phyloP scores from a whole-genome alignment of 2,888 invertebrate species.

The Lochmaea capreae region DNA sequence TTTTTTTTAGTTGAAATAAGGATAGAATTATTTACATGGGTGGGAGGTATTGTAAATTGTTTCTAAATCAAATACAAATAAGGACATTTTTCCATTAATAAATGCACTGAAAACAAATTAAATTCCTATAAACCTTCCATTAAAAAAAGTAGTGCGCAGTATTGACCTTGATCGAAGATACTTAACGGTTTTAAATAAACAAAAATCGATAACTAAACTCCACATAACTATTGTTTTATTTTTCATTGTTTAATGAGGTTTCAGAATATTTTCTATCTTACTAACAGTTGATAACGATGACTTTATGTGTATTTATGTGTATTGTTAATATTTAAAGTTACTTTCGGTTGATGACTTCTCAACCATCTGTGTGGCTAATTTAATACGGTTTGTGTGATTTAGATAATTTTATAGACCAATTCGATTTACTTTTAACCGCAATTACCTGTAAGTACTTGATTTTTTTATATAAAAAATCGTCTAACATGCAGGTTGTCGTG shows the following conservation, averaged over 20 bases:
- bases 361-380: not conserved
- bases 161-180: not conserved
- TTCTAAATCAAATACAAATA: too few species aligned
- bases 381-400: not conserved
- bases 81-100: not conserved
- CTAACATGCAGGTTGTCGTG: too few species aligned
- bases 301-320: not conserved
- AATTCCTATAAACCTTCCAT: too few species aligned
- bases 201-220: not conserved
- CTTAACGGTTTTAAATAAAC: not conserved
- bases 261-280: not conserved
- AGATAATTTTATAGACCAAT: not conserved
- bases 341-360: slow-evolving; percentile 7
- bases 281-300: not conserved
- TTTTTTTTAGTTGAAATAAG: too few species aligned
- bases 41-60: too few species aligned
- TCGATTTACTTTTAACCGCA: not conserved
- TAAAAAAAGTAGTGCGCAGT: too few species aligned
- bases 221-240: not conserved
- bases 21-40: too few species aligned
- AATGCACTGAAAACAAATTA: not conserved
- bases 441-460: not conserved
- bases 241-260: not conserved
- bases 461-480: not conserved
- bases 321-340: not conserved